These are phyloP conservation scores for Astropecten irregularis DNA, from an alignment of 53 echinoderm and acorn worm species.

Conservation along the genomic window DNA sequence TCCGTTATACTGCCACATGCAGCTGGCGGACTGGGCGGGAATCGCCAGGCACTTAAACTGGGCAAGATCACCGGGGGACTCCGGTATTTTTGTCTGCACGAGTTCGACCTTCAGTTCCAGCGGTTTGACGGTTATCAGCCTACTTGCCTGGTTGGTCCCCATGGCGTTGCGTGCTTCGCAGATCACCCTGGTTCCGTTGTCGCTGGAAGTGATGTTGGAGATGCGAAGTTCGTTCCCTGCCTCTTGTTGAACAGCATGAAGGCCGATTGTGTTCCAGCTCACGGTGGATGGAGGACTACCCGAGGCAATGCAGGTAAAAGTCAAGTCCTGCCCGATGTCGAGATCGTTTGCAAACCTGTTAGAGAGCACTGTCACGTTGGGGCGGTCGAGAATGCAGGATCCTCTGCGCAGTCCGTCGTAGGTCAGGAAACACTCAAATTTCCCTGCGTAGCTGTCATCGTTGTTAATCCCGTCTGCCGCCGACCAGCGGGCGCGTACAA, in stretches of 20 bases:
- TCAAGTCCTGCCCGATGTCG: neutral
- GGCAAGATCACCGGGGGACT: neutral
- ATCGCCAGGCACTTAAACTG: neutral
- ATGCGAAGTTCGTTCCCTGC: conserved; percentile 20
- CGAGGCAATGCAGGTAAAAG: conserved; percentile 1
- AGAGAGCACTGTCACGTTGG: conserved; percentile 2
- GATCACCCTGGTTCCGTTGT: conserved; percentile 22
- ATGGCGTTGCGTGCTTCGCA: conserved; percentile 28
- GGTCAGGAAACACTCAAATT: conserved; percentile 28
- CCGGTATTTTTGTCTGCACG: neutral
- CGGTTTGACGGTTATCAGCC: conserved; percentile 8
- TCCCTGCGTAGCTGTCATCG: neutral
- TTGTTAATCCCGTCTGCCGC: neutral
- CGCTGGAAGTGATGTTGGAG: conserved; percentile 1
- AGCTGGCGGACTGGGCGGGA: neutral
- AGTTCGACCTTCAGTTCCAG: neutral
- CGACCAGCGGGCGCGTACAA: neutral
- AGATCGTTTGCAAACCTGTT: neutral
- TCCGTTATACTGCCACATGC: conserved; percentile 2
- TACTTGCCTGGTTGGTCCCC: conserved; percentile 25
- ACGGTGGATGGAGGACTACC: conserved; percentile 18
- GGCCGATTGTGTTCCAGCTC: neutral
- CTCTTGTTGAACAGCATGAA: neutral
- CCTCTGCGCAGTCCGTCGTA: neutral
- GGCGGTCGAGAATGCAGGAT: conserved; percentile 25